Percentiles rank a stretch among this genome's conserved stretches.
Conservation (phyloP, 2,797 vertebrate species). For the Pterois miles region DNA sequence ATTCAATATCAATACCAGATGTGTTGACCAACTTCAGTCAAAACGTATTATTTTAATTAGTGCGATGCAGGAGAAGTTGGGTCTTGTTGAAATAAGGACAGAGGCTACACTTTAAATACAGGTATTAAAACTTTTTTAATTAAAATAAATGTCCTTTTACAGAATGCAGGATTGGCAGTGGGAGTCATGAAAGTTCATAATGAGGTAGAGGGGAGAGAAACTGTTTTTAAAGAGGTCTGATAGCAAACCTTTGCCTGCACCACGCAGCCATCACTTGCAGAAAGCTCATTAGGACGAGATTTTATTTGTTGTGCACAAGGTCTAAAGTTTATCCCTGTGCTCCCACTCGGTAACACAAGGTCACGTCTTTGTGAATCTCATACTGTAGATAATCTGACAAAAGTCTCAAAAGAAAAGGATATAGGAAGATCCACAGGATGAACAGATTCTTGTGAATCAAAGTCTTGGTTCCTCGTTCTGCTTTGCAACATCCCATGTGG, state of each 20-base stretch:
- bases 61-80: background rate
- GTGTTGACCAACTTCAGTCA: background rate
- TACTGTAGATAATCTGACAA: background rate
- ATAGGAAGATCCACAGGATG: background rate
- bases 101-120: background rate
- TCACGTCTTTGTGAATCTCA: background rate
- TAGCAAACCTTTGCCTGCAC: background rate
- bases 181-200: conserved; percentile 20
- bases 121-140: conserved; percentile 17
- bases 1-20: no score
- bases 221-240: background rate
- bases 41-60: background rate
- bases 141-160: conserved; percentile 8
- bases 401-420: background rate
- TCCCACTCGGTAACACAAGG: background rate
- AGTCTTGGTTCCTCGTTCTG: background rate
- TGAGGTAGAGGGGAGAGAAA: conserved; percentile 9
- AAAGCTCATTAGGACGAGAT: conserved; percentile 9
- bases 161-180: background rate
- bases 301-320: conserved; percentile 9
- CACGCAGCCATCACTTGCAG: background rate
- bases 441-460: background rate
- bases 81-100: background rate
- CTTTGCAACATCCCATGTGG: background rate
- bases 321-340: background rate